These are phyloP conservation scores for Micrasema longulum DNA, from an alignment of 1,140 invertebrate genomes.

Conservation along the genomic window DNA sequence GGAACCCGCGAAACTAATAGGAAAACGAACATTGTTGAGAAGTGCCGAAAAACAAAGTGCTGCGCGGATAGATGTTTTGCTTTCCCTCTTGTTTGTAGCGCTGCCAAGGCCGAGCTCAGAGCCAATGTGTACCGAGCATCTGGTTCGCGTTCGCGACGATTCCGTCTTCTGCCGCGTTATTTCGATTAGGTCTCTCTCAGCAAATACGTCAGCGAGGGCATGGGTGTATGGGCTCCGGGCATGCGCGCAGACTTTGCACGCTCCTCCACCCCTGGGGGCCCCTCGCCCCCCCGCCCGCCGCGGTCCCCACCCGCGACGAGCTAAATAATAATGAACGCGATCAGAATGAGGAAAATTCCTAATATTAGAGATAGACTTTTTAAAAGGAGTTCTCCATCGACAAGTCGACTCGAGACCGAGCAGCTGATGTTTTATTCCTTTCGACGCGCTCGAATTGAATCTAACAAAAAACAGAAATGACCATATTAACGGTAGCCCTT, in stretches of 20 bases:
- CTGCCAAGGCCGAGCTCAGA: neutral
- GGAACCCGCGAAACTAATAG: neutral
- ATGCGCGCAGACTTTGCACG: constrained; percentile 31
- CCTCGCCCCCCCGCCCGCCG: constrained; percentile 30
- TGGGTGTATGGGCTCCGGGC: neutral
- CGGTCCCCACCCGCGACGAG: neutral
- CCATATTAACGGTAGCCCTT: no score
- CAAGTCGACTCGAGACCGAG: neutral
- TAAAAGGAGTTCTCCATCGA: no score
- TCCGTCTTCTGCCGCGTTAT: neutral
- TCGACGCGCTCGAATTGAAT: no score
- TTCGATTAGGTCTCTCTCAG: neutral
- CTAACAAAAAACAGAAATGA: no score
- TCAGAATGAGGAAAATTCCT: neutral
- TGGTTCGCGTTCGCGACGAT: neutral
- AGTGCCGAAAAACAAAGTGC: neutral
- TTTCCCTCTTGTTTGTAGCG: constrained; percentile 15
- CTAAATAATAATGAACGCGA: constrained; percentile 13
- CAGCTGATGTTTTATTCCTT: neutral
- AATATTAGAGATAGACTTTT: no score
- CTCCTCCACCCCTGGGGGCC: constrained; percentile 40
- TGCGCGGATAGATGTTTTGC: no score
- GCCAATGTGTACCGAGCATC: neutral
- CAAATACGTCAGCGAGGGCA: neutral
- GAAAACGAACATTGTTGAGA: constrained; percentile 18